These are phyloP conservation scores for Hirtodrosophila cameraria DNA, from an alignment of 2,888 invertebrate genomes.

Conservation along the genomic window DNA sequence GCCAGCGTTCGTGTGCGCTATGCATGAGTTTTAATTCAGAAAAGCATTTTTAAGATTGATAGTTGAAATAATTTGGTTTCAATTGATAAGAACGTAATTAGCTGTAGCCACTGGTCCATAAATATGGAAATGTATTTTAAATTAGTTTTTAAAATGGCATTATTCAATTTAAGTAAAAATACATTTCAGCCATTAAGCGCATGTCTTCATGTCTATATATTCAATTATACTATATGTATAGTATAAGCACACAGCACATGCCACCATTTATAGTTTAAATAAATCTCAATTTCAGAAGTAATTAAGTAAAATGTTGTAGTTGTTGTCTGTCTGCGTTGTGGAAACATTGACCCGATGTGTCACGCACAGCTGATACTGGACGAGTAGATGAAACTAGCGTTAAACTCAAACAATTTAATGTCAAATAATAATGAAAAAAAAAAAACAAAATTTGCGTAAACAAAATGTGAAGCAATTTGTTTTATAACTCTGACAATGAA, in stretches of 20 bases:
- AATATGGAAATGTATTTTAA: neutral
- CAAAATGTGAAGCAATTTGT: slow-evolving; percentile 33
- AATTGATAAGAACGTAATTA: neutral
- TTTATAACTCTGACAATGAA: slow-evolving; percentile 65
- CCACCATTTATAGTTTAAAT: slow-evolving; percentile 27
- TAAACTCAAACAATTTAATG: slow-evolving; percentile 3
- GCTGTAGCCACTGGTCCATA: too few relatives aligned
- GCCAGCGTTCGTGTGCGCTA: neutral
- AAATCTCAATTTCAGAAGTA: slow-evolving; percentile 37
- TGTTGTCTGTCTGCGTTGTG: slow-evolving; percentile 2
- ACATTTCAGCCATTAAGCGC: neutral
- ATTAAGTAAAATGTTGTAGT: slow-evolving; percentile 25
- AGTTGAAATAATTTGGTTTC: neutral
- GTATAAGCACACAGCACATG: slow-evolving; percentile 7
- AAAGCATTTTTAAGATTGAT: neutral
- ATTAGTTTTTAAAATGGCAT: neutral
- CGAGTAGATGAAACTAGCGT: slow-evolving; percentile 1
- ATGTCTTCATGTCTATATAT: neutral
- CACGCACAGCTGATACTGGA: slow-evolving; percentile 11
- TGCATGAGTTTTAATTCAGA: neutral
- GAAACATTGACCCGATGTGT: slow-evolving; percentile 18
- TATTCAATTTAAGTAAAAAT: neutral
- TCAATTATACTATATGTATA: neutral
- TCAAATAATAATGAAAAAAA: neutral
- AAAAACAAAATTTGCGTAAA: slow-evolving; percentile 30